Base-by-base conservation (phyloP, 2,113 vertebrate species). In the Eira barbara region DNA sequence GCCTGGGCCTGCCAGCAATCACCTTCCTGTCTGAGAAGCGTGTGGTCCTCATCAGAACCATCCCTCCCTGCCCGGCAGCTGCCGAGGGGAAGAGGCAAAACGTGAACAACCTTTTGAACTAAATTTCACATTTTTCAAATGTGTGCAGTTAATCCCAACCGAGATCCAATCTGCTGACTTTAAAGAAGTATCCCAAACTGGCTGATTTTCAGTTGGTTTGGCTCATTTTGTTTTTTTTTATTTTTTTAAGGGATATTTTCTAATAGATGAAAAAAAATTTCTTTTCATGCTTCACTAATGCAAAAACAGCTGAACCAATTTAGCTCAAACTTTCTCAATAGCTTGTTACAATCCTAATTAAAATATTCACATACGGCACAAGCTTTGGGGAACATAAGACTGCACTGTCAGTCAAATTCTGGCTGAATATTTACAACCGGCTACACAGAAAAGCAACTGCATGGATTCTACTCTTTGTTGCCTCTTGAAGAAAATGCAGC, bases 301-400 rank as follows among this genome's bases (percentile, higher is more conserved):
- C 93, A 94, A 96, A 98, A 97, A 89, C 95, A 97, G 97, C 96
- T 87, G 96, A 97, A 92, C 79, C 97, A 96, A 97, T 97, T 97
- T 97, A 97, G 97, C 89, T 96, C 89, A 74, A 94, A 96, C 96
- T 97, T 97, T 94, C 96, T 96, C 98, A 93, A 90, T 96, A 94
- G 97, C 98, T 97, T 96, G 97, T 97, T 97, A 90, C 97, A 93
- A 96, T 96, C 86, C 97, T 97, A 97, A 98, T 98, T 98, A 98
- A 97, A 98, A 98, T 94, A 96, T 94, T 95, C 97, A 78, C 95
- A 93, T 73, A 93, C 47, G 31, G 96, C 17, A 21, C 92, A 87
- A 71, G 97, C 95, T 94, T 92, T 96, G 95, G 96, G 97, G 96
- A 94, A 39, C 73, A 20, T 42, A 83, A 91, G 91, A 83, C 42